Conservation (phyloP, 1,140 invertebrate genomes). For the Caenorhabditis brenneri region DNA sequence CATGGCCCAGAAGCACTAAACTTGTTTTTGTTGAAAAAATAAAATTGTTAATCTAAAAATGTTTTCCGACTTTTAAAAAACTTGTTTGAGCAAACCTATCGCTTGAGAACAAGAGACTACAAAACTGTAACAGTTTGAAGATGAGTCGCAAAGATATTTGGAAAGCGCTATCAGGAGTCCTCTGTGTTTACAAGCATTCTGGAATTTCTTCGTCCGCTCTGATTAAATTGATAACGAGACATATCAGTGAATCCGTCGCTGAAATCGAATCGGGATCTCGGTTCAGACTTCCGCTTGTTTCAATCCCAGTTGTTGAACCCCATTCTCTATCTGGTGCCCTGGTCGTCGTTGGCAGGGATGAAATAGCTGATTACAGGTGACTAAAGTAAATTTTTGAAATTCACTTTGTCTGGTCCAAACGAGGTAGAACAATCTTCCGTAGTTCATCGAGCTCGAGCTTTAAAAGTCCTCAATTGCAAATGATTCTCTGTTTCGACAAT, state of each 20-base stretch:
- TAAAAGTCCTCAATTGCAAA: too few relatives aligned
- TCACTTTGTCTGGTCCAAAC: too few relatives aligned
- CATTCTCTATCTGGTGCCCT: constrained; percentile 60
- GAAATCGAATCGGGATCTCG: constrained; percentile 14
- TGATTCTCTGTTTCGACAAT: too few relatives aligned
- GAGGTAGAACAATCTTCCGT: too few relatives aligned
- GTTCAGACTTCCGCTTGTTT: constrained; percentile 42
- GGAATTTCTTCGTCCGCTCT: constrained; percentile 63
- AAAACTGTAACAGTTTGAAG: constrained; percentile 11
- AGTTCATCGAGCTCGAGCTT: too few relatives aligned
- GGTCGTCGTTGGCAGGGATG: constrained; percentile 61
- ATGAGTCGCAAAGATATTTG: constrained; percentile 54
- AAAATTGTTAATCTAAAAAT: constrained; percentile 49
- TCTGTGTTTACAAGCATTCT: constrained; percentile 68
- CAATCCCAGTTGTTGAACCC: constrained; percentile 65
- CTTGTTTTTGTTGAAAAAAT: constrained; percentile 39
- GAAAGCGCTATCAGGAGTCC: constrained; percentile 59
- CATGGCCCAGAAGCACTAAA: constrained; percentile 76
- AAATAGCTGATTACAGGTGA: constrained; percentile 64
- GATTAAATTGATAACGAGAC: constrained; percentile 56
- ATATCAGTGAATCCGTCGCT: constrained; percentile 50
- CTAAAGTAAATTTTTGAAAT: too few relatives aligned
- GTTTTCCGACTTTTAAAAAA: background rate
- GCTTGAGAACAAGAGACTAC: constrained; percentile 11
- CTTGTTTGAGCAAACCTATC: constrained; percentile 20